These are phyloP conservation scores for Ophraella communa DNA, from an alignment of 2,888 invertebrate genomes.

Conservation along the genomic window DNA sequence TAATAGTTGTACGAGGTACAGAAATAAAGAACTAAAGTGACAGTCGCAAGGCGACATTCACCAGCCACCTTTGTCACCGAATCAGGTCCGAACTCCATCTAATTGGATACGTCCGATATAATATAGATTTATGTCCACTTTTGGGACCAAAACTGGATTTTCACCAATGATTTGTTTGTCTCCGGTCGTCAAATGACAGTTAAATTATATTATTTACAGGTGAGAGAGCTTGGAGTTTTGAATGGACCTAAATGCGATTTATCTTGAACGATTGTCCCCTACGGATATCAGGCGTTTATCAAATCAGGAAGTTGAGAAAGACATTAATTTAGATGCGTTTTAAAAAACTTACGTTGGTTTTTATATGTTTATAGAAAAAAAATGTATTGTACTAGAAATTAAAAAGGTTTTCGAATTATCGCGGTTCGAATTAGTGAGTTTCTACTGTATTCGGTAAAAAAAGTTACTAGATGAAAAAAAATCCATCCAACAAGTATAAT, in stretches of 20 bases:
- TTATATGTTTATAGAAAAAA: too few relatives aligned
- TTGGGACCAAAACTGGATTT: slow-evolving; percentile 54
- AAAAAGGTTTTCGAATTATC: too few relatives aligned
- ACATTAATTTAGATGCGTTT: too few relatives aligned
- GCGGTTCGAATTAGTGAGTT: too few relatives aligned
- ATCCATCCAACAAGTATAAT: too few relatives aligned
- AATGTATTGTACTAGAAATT: too few relatives aligned
- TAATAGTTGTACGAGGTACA: slow-evolving; percentile 10
- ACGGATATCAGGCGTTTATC: slow-evolving; percentile 2
- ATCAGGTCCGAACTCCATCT: slow-evolving; percentile 53
- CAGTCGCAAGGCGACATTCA: slow-evolving; percentile 24
- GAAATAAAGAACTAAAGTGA: slow-evolving; percentile 25
- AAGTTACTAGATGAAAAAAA: too few relatives aligned
- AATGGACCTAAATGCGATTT: slow-evolving; percentile 10
- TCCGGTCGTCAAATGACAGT: slow-evolving; percentile 32
- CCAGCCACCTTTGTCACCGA: slow-evolving; percentile 49
- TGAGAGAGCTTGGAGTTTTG: slow-evolving; percentile 18
- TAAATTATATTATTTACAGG: slow-evolving; percentile 32
- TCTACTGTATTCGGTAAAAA: too few relatives aligned
- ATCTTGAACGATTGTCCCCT: not conserved
- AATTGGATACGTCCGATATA: slow-evolving; percentile 59
- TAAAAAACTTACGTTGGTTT: too few relatives aligned
- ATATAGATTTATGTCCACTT: slow-evolving; percentile 59
- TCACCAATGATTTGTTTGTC: slow-evolving; percentile 55
- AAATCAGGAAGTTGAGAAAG: not conserved